Conservation (phyloP, 1,140 invertebrate genomes). For the Uloborus diversus region DNA sequence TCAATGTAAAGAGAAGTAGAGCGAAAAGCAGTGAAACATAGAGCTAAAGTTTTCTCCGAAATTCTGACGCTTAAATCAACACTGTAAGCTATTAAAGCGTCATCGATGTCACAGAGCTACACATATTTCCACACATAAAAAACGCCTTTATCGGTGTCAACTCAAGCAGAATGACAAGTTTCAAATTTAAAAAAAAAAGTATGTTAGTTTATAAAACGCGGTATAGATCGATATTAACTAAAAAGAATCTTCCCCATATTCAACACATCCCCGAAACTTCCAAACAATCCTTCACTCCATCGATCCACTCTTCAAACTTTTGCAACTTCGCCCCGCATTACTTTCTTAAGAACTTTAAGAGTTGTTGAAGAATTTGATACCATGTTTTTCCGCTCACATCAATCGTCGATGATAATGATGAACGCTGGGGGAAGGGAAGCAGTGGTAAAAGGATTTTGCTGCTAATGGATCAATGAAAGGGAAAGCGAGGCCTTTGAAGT, state of each 20-base stretch:
- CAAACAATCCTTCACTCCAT: background rate
- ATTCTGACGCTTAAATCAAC: too few species aligned
- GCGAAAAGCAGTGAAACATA: too few species aligned
- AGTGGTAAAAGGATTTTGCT: conserved; percentile 10
- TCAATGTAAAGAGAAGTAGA: too few species aligned
- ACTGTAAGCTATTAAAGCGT: too few species aligned
- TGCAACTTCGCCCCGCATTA: background rate
- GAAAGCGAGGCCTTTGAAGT: conserved; percentile 36
- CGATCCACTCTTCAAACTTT: background rate
- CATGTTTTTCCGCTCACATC: conserved; percentile 36
- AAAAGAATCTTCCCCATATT: background rate
- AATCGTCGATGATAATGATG: conserved; percentile 43
- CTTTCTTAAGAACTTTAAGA: too few species aligned
- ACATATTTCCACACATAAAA: too few species aligned
- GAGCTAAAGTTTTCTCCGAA: too few species aligned
- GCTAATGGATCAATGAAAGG: conserved; percentile 29
- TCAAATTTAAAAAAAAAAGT: too few species aligned
- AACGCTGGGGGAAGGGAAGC: conserved; percentile 19
- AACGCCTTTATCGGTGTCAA: too few species aligned
- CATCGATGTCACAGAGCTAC: too few species aligned
- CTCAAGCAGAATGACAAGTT: too few species aligned
- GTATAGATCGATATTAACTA: background rate
- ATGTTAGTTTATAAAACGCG: background rate
- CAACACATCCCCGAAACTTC: too few species aligned
- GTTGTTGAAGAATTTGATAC: conserved; percentile 47